Evolutionary conservation across 2,113 vertebrate genomes (phyloP), one percentile per base, ranked within the genome.

Genomic region (Furnarius figulus): DNA sequence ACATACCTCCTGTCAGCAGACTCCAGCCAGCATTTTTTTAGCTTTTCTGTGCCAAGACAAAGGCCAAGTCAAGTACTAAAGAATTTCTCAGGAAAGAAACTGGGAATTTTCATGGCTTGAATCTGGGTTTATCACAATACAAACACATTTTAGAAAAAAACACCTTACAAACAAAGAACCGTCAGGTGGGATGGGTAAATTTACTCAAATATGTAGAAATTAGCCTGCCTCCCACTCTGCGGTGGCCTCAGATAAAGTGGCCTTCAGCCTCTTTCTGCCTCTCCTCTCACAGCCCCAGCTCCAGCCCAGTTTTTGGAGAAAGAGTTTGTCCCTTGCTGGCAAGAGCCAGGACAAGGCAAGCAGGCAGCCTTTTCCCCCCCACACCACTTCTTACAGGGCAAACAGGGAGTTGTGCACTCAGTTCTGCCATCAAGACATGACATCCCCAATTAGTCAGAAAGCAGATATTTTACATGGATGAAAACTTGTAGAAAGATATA

Each of bases 151-250:
- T 66, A 66, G 40, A 81, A 91, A 93, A 58, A 17, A 31, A 8
- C 7, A 77, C 9, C 24, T 56, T 44, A 31, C 22, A 37, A 53
- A 46, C 9, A 74, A 84, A 40, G 19, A 77, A 47, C 33, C 70
- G 8, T 19, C n/a, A 61, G 37, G 35, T 62, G 6, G 4, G 35
- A 61, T 7, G 18, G 44, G 40, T 39, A 66, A 42, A 55, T 66
- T 35, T 84, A 80, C n/a, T 68, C 28, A 47, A 52, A 46, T 15
- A 44, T 2, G 4, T 20, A 24, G 50, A 73, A 93, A 80, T 52
- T 0, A 80, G 25, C 8, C 30, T 49, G 13, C 9, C 10, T 84
- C 5, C 6, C 18, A 19, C 7, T 39, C 31, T 9, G 5, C 0
- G 1, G 16, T 31, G 46, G 9, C 19, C 63, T 68, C 28, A 37